These are phyloP conservation scores for Stenotaenia linearis DNA, from an alignment of 2,888 invertebrate species.

Conservation along the genomic window DNA sequence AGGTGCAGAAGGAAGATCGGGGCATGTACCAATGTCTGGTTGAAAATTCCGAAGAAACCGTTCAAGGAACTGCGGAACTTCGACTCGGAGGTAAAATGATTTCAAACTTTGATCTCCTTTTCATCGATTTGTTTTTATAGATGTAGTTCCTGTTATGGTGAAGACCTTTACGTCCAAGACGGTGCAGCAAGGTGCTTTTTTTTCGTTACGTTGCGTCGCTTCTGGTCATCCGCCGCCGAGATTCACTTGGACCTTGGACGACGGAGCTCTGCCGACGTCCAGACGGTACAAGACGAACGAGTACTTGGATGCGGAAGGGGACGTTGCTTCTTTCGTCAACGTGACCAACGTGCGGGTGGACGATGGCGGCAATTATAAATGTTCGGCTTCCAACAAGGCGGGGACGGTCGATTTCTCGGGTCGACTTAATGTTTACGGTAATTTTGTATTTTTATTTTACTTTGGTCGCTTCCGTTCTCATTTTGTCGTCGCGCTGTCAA, in stretches of 20 bases:
- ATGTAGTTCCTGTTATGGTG: constrained; percentile 45
- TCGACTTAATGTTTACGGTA: constrained; percentile 37
- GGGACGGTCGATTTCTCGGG: constrained; percentile 30
- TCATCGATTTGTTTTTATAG: constrained; percentile 39
- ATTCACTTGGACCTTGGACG: constrained; percentile 40
- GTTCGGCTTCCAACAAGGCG: constrained; percentile 32
- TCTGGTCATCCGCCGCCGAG: constrained; percentile 43
- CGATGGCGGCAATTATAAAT: constrained; percentile 34
- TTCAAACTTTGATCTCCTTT: not conserved
- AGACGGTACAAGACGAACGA: constrained; percentile 29
- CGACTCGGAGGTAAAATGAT: constrained; percentile 45
- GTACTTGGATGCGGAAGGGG: constrained; percentile 27
- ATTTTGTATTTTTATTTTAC: not conserved
- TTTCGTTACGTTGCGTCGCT: constrained; percentile 40
- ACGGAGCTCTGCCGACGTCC: constrained; percentile 19
- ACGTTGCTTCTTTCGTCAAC: constrained; percentile 33
- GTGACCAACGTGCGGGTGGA: constrained; percentile 29
- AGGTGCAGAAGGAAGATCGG: constrained; percentile 44
- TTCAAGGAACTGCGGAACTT: constrained; percentile 46
- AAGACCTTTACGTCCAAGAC: constrained; percentile 39
- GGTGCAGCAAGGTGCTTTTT: constrained; percentile 38
- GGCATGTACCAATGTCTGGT: constrained; percentile 49
- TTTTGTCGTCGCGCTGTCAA: not conserved
- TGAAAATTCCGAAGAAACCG: constrained; percentile 42
- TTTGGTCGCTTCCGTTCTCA: not conserved